Evolutionary conservation across 2,888 invertebrate species (phyloP).

Genomic region (Drosophila mimica): DNA sequence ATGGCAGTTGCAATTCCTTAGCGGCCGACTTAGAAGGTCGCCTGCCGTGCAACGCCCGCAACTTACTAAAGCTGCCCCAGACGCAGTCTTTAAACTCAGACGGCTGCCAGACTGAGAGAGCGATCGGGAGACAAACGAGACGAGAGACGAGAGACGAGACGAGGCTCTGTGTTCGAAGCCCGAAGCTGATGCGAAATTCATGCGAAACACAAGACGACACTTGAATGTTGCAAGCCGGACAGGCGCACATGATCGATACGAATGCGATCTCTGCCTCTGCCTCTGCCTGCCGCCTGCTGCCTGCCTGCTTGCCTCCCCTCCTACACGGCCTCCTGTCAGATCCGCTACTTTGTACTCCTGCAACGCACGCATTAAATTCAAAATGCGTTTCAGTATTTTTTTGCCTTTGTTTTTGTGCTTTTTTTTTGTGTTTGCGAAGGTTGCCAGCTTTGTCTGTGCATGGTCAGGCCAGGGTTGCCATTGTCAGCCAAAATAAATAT

Average conservation of each 20-base stretch:
- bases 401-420: slow-evolving; percentile 22
- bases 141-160: slow-evolving; percentile 14
- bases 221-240: slow-evolving; percentile 81
- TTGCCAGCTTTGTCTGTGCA: slow-evolving; percentile 66
- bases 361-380: slow-evolving; percentile 75
- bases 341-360: slow-evolving; percentile 44
- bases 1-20: slow-evolving; percentile 80
- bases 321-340: slow-evolving; percentile 18
- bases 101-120: slow-evolving; percentile 49
- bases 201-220: slow-evolving; percentile 76
- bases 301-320: slow-evolving; percentile 25
- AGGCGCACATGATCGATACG: slow-evolving; percentile 82
- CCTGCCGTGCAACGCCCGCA: slow-evolving; percentile 63
- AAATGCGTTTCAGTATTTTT: slow-evolving; percentile 72
- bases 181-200: slow-evolving; percentile 53
- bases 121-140: slow-evolving; percentile 30
- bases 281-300: background rate
- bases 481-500: slow-evolving; percentile 59
- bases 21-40: slow-evolving; percentile 79
- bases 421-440: slow-evolving; percentile 62
- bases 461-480: slow-evolving; percentile 80
- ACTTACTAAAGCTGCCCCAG: slow-evolving; percentile 59
- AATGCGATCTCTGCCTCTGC: slow-evolving; percentile 35
- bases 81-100: slow-evolving; percentile 37
- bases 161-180: slow-evolving; percentile 7